These are phyloP conservation scores for Drosophila orena DNA, from an alignment of 1,140 invertebrate genomes.

Conservation along the genomic window DNA sequence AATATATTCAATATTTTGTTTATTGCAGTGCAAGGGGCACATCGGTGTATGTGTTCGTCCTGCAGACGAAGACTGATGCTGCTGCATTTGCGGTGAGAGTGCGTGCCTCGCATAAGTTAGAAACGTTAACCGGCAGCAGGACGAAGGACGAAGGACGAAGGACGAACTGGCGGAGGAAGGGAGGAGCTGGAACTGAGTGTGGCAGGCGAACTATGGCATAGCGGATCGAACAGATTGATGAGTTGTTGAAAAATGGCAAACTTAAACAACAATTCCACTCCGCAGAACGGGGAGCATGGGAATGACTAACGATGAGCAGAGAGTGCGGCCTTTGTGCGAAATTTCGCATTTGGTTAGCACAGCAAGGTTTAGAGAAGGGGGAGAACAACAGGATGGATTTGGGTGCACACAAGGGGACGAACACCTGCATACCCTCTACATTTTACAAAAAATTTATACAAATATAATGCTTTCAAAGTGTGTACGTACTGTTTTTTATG, in stretches of 20 bases:
- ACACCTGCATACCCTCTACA: too few species aligned
- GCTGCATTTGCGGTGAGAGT: slow-evolving; percentile 79
- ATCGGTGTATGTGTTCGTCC: slow-evolving; percentile 15
- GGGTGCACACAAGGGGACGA: too few species aligned
- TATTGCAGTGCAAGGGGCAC: background rate
- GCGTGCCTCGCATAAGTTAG: slow-evolving; percentile 81
- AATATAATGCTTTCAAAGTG: too few species aligned
- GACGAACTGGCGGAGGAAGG: slow-evolving; percentile 5
- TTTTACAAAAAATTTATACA: too few species aligned
- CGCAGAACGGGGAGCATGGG: slow-evolving; percentile 24
- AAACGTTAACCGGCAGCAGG: slow-evolving; percentile 33
- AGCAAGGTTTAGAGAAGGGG: background rate
- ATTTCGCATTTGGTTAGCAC: slow-evolving; percentile 28
- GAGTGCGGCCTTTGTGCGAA: slow-evolving; percentile 21
- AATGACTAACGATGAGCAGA: slow-evolving; percentile 57
- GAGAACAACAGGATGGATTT: background rate
- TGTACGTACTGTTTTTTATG: too few species aligned
- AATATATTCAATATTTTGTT: background rate
- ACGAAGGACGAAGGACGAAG: slow-evolving; percentile 11
- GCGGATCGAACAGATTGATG: slow-evolving; percentile 77
- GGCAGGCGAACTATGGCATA: slow-evolving; percentile 53
- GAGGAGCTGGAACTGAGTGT: slow-evolving; percentile 29
- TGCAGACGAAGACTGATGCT: slow-evolving; percentile 80
- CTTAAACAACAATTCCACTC: slow-evolving; percentile 67
- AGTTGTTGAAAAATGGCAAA: slow-evolving; percentile 83